Conservation (phyloP, 2,888 invertebrate species). For the Chrysodeixis includens region DNA sequence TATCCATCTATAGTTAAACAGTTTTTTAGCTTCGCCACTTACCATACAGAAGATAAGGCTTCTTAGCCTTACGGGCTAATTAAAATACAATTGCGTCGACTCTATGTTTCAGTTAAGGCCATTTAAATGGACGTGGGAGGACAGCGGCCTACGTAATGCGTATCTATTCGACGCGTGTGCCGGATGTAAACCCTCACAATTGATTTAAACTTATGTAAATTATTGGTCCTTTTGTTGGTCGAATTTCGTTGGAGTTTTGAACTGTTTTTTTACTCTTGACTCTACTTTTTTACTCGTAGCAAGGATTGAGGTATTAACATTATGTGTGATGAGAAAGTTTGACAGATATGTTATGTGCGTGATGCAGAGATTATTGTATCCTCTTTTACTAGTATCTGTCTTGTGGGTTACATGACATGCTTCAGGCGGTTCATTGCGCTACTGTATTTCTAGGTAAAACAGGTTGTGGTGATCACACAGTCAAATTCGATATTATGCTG, state of each 20-base stretch:
- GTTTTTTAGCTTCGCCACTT: conserved; percentile 37
- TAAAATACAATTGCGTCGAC: conserved; percentile 67
- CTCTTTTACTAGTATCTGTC: too few species aligned
- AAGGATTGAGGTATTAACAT: neutral
- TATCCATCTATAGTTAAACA: neutral
- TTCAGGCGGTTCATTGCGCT: too few species aligned
- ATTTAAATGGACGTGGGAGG: conserved; percentile 60
- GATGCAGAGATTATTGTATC: neutral
- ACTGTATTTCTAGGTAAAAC: too few species aligned
- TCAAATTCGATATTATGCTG: too few species aligned
- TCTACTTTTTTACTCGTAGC: conserved; percentile 9
- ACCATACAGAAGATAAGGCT: conserved; percentile 34
- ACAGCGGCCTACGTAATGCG: conserved; percentile 60
- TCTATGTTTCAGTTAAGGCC: conserved; percentile 33
- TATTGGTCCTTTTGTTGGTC: conserved; percentile 42
- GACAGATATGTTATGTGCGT: neutral
- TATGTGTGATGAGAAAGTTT: neutral
- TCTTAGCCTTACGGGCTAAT: conserved; percentile 45
- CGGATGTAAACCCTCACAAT: conserved; percentile 64
- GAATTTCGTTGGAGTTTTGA: conserved; percentile 14
- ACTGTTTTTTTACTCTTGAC: neutral
- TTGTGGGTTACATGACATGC: too few species aligned
- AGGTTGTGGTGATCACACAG: too few species aligned
- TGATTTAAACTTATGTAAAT: conserved; percentile 54
- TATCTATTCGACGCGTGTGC: conserved; percentile 60